Conservation (phyloP, 2,888 invertebrate species). For the Pimpla rufipes region DNA sequence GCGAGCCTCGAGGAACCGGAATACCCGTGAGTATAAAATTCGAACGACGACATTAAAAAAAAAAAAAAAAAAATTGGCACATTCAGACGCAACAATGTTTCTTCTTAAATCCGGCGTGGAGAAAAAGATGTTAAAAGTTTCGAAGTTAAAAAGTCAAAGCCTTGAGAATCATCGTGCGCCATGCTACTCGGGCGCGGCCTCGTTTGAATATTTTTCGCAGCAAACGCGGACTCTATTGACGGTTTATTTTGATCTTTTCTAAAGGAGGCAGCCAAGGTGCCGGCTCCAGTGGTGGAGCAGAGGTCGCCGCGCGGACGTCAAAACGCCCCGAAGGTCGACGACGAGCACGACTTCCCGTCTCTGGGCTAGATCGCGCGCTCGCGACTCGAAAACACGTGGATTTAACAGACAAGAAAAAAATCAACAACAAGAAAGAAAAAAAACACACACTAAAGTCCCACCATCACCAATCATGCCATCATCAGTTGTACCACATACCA, state of each 20-base stretch:
- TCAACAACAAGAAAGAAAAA: conserved; percentile 57
- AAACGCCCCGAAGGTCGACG: conserved; percentile 95
- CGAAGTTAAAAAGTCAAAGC: no score
- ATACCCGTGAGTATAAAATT: conserved; percentile 75
- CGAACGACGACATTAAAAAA: no score
- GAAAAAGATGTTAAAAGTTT: no score
- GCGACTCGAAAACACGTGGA: conserved; percentile 41
- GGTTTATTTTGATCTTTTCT: conserved; percentile 30
- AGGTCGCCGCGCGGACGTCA: conserved; percentile 84
- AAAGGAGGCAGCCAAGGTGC: conserved; percentile 70
- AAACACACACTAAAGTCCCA: conserved; percentile 68
- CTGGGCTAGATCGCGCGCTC: conserved; percentile 88
- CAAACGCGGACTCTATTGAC: background rate
- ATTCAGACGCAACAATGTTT: no score
- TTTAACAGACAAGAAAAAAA: conserved; percentile 43
- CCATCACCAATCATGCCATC: conserved; percentile 76
- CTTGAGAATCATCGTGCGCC: no score
- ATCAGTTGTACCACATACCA: conserved; percentile 75
- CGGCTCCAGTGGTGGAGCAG: conserved; percentile 80
- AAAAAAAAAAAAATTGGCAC: no score
- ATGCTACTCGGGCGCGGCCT: no score
- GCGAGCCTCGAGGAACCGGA: conserved; percentile 82
- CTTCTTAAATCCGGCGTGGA: no score
- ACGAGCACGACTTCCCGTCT: conserved; percentile 98
- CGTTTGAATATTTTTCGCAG: background rate